Conservation (phyloP, 2,113 vertebrate species). For the Ammodytes dubius region DNA sequence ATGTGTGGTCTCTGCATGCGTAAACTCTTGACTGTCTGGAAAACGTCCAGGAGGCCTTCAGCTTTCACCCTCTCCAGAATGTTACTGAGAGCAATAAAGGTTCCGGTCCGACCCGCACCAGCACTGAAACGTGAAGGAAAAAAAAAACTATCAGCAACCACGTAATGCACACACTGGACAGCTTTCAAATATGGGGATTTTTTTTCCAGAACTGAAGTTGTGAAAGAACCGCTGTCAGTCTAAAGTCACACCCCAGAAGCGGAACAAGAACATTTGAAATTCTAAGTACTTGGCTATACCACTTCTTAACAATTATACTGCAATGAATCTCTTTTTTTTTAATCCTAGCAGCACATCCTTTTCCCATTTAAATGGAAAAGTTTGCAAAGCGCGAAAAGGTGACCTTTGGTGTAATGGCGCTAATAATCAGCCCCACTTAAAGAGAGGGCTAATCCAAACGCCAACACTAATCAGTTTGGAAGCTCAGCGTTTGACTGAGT, state of each 20-base stretch:
- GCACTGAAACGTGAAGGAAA: conserved; percentile 83
- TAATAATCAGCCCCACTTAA: conserved; percentile 83
- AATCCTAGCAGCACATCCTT: conserved; percentile 55
- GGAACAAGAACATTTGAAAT: neutral
- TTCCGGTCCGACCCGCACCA: conserved; percentile 95
- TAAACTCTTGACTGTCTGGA: conserved; percentile 98
- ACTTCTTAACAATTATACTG: conserved; percentile 11
- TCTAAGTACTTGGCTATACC: neutral
- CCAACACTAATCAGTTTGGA: conserved; percentile 84
- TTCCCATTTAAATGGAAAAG: conserved; percentile 63
- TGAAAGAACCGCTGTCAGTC: neutral
- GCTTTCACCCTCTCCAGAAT: conserved; percentile 97
- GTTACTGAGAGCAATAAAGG: conserved; percentile 98
- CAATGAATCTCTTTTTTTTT: conserved; percentile 22
- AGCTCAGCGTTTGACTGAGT: conserved; percentile 80
- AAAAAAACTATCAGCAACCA: conserved; percentile 27
- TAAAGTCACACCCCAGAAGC: neutral
- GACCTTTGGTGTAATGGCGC: conserved; percentile 79
- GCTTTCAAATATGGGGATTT: neutral
- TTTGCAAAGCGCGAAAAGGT: conserved; percentile 74
- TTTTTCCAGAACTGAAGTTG: conserved; percentile 1
- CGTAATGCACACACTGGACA: conserved; percentile 5
- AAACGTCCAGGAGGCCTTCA: conserved; percentile 96
- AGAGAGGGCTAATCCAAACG: conserved; percentile 80
- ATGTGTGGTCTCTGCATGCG: conserved; percentile 98